phyloP scores from a whole-genome alignment of 2,797 vertebrate genomes.

The Moxostoma hubbsi region DNA sequence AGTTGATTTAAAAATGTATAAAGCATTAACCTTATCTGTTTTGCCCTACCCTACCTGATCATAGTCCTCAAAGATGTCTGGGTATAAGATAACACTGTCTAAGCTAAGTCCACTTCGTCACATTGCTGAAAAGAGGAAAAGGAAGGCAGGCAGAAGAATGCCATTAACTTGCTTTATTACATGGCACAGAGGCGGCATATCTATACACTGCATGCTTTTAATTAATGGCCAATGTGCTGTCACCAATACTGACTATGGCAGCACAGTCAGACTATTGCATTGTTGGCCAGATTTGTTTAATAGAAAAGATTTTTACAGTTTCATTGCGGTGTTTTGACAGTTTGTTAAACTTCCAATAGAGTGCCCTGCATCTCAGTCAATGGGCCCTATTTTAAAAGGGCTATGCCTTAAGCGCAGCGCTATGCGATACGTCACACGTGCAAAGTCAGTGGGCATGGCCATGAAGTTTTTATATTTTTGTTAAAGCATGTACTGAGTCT shows the following conservation, averaged over 20 bases:
- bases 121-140: constrained; percentile 74
- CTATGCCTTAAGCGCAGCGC: too few species aligned
- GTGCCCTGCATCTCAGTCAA: background rate
- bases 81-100: constrained; percentile 69
- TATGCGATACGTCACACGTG: too few species aligned
- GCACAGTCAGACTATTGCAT: background rate
- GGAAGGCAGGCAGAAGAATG: constrained; percentile 69
- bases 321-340: background rate
- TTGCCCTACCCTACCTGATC: constrained; percentile 61
- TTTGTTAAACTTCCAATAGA: background rate
- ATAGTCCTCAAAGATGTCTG: constrained; percentile 72
- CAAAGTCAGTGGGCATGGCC: too few species aligned
- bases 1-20: constrained; percentile 54
- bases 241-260: constrained; percentile 1
- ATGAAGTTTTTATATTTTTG: too few species aligned
- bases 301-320: background rate
- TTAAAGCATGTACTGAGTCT: too few species aligned
- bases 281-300: background rate
- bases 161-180: constrained; percentile 81
- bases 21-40: constrained; percentile 63
- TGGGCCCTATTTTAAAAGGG: too few species aligned
- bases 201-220: constrained; percentile 73
- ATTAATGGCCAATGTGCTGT: constrained; percentile 70
- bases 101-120: constrained; percentile 76
- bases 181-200: constrained; percentile 64